These are phyloP conservation scores for Drosophila prolongata DNA, from an alignment of 2,888 invertebrate species.

Conservation along the genomic window DNA sequence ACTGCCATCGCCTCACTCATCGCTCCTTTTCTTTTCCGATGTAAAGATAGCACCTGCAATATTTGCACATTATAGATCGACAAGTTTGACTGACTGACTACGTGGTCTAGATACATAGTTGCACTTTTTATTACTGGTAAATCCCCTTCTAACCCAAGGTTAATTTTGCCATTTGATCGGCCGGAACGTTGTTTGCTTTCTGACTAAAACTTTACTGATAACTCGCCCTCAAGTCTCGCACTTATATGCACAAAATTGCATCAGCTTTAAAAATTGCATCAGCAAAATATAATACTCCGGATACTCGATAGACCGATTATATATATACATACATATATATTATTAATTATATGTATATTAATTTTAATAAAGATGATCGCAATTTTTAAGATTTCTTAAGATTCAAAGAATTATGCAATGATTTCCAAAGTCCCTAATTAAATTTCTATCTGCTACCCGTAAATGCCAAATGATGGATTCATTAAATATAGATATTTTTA, in stretches of 20 bases:
- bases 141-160: constrained; percentile 67
- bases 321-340: too few relatives aligned
- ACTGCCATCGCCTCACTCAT: constrained; percentile 94
- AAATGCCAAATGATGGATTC: too few relatives aligned
- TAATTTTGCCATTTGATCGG: constrained; percentile 70
- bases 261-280: constrained; percentile 28
- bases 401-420: too few relatives aligned
- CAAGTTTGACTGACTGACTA: constrained; percentile 43
- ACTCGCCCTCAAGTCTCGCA: not conserved
- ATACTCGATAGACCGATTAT: constrained; percentile 18
- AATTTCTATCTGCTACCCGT: too few relatives aligned
- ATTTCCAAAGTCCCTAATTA: too few relatives aligned
- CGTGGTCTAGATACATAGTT: constrained; percentile 49
- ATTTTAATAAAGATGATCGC: too few relatives aligned
- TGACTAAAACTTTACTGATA: constrained; percentile 7
- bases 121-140: not conserved
- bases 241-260: constrained; percentile 53
- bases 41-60: constrained; percentile 88
- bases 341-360: too few relatives aligned
- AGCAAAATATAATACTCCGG: not conserved
- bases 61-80: constrained; percentile 32
- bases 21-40: constrained; percentile 94
- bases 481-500: too few relatives aligned
- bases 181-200: constrained; percentile 7
- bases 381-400: too few relatives aligned